Conservation (phyloP, 2,797 vertebrate genomes). For the Argya squamiceps region DNA sequence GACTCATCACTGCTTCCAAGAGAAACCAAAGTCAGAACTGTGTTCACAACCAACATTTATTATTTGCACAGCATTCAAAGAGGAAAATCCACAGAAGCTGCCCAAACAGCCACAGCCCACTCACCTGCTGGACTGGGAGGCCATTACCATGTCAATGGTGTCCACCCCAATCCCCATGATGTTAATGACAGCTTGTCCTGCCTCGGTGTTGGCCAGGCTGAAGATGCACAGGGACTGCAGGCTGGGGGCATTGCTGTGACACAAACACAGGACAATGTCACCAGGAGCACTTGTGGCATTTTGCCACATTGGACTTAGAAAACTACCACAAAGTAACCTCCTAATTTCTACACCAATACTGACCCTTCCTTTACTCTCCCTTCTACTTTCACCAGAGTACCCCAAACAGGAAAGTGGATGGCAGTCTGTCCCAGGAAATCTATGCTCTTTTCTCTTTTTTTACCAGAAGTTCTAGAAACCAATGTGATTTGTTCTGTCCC, state of each 20-base stretch:
- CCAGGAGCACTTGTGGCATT: not conserved
- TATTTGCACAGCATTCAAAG: not conserved
- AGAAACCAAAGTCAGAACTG: slow-evolving; percentile 24
- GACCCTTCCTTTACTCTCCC: not conserved
- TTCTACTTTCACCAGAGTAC: not conserved
- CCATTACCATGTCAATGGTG: slow-evolving; percentile 93
- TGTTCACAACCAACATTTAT: not conserved
- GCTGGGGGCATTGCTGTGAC: slow-evolving; percentile 82
- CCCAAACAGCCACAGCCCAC: not conserved
- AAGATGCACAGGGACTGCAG: slow-evolving; percentile 95
- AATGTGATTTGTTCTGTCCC: not conserved
- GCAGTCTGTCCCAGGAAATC: not conserved
- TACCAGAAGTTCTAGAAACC: not conserved
- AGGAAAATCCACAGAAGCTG: not conserved
- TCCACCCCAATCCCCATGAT: slow-evolving; percentile 98
- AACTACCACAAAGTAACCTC: not conserved
- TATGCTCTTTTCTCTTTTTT: not conserved
- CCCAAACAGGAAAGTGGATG: not conserved
- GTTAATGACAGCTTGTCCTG: slow-evolving; percentile 94
- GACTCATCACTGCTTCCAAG: slow-evolving; percentile 81
- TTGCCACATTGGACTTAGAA: not conserved
- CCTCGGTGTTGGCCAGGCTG: slow-evolving; percentile 95
- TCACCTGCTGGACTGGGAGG: slow-evolving; percentile 91
- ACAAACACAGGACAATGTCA: not conserved
- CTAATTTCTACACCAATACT: not conserved